phyloP scores from a whole-genome alignment of 1,140 invertebrate genomes.

The Steinernema khuongi region DNA sequence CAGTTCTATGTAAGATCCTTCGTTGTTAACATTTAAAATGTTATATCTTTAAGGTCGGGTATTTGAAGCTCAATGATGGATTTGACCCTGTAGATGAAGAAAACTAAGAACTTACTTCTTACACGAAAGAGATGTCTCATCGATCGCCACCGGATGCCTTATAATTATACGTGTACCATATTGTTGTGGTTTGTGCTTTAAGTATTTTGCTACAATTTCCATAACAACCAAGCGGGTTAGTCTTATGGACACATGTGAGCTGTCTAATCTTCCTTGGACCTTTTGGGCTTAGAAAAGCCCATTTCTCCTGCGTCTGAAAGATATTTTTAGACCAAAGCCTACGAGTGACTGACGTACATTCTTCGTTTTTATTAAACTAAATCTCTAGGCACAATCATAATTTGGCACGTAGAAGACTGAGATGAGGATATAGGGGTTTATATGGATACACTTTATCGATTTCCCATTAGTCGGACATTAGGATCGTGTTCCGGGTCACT shows the following conservation, averaged over 20 bases:
- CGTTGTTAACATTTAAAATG: conserved; percentile 1
- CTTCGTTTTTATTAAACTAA: too few relatives aligned
- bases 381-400: too few relatives aligned
- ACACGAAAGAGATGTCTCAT: not conserved
- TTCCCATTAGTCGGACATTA: not conserved
- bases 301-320: too few relatives aligned
- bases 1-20: conserved; percentile 46
- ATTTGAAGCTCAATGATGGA: conserved; percentile 28
- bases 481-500: not conserved
- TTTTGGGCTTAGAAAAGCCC: too few relatives aligned
- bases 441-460: too few relatives aligned
- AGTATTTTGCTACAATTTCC: not conserved
- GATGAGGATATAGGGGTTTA: too few relatives aligned
- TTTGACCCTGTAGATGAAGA: conserved; percentile 15
- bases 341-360: too few relatives aligned
- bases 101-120: not conserved
- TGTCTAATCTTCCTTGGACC: too few relatives aligned
- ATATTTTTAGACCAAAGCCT: too few relatives aligned
- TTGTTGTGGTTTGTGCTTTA: conserved; percentile 2
- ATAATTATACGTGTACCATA: not conserved
- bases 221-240: too few relatives aligned
- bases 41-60: conserved; percentile 35
- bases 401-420: too few relatives aligned
- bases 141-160: not conserved
- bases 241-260: too few relatives aligned